Conservation (phyloP, 2,113 vertebrate genomes). For the Phylloscopus trochilus region DNA sequence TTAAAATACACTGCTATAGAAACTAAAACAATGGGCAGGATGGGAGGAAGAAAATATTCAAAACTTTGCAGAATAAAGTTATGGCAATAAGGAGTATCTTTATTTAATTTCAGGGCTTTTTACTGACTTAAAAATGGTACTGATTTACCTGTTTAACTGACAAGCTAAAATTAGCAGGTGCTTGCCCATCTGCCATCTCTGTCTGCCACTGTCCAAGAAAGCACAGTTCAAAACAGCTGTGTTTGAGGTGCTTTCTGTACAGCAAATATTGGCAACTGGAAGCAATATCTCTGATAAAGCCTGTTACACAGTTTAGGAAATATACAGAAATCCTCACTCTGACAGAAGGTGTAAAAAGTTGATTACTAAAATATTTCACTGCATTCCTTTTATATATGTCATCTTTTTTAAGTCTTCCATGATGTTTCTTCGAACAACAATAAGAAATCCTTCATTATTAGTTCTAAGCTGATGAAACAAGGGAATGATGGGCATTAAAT, state of each 20-base stretch:
- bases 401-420: neutral
- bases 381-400: neutral
- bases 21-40: neutral
- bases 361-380: neutral
- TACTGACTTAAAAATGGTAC: neutral
- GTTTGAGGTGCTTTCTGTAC: neutral
- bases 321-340: neutral
- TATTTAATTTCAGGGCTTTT: neutral
- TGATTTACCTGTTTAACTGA: neutral
- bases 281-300: neutral
- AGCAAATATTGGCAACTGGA: neutral
- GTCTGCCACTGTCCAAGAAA: neutral
- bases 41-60: neutral
- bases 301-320: neutral
- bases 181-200: neutral
- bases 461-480: neutral
- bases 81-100: neutral
- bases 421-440: neutral
- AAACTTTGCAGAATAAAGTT: neutral
- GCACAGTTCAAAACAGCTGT: neutral
- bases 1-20: neutral
- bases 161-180: constrained; percentile 12
- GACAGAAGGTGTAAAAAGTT: neutral
- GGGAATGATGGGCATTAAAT: neutral
- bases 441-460: neutral